Evolutionary conservation across 1,140 invertebrate species (phyloP).

Genomic region (Ostrea edulis): DNA sequence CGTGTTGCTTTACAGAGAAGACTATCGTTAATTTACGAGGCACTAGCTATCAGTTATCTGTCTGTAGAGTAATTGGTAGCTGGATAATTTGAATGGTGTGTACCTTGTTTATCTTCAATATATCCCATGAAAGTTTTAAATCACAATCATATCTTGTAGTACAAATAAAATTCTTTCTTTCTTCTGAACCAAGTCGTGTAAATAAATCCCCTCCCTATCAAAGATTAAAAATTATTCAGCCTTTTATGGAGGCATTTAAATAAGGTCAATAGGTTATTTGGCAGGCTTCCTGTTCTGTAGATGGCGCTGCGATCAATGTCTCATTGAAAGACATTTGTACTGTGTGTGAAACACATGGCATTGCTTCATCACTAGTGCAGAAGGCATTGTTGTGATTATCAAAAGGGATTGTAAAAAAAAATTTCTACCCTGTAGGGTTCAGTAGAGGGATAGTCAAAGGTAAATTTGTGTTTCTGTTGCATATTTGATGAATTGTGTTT

Average conservation of each 20-base stretch:
- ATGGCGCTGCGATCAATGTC: conserved; percentile 27
- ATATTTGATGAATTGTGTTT: conserved; percentile 21
- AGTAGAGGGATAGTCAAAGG: background rate
- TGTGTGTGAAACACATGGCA: conserved; percentile 11
- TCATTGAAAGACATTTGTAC: conserved; percentile 28
- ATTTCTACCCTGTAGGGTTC: background rate
- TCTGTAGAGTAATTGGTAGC: background rate
- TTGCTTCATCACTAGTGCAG: background rate
- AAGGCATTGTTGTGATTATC: background rate
- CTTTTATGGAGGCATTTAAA: conserved; percentile 39
- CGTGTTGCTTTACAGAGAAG: background rate
- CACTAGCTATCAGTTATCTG: background rate
- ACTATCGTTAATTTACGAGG: background rate
- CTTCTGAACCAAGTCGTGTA: conserved; percentile 2
- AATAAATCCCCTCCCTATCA: conserved; percentile 34
- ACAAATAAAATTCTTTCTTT: conserved; percentile 36
- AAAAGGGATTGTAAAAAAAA: background rate
- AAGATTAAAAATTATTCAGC: conserved; percentile 33
- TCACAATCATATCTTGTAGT: conserved; percentile 37
- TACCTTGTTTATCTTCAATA: conserved; percentile 17
- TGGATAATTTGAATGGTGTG: conserved; percentile 27
- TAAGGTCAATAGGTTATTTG: conserved; percentile 18
- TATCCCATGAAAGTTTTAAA: conserved; percentile 33
- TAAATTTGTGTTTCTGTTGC: background rate
- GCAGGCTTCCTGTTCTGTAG: conserved; percentile 3